phyloP scores from a whole-genome alignment of 2,113 vertebrate genomes.

The Nothocercus julius region DNA sequence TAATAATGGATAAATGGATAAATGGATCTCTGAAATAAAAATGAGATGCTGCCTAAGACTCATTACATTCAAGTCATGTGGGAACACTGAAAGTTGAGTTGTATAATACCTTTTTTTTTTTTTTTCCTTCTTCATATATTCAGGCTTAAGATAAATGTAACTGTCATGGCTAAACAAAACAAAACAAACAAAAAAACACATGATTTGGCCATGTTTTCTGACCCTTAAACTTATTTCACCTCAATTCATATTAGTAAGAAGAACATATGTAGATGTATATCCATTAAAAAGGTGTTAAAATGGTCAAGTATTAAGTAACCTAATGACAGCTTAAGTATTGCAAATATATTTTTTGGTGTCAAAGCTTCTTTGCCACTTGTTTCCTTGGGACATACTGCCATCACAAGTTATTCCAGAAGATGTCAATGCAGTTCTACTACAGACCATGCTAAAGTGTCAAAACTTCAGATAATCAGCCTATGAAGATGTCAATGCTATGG shows the following conservation, averaged over 20 bases:
- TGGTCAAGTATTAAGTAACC: background rate
- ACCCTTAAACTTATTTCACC: background rate
- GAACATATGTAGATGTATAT: background rate
- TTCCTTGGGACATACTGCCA: background rate
- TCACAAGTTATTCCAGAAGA: constrained; percentile 56
- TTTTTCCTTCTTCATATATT: background rate
- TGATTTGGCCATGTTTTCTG: background rate
- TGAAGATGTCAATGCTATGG: background rate
- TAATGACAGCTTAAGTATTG: background rate
- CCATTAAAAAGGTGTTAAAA: background rate
- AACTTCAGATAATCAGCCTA: constrained; percentile 25
- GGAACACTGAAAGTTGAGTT: background rate
- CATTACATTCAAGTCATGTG: background rate
- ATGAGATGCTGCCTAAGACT: background rate
- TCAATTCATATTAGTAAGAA: background rate
- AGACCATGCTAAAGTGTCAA: constrained; percentile 33
- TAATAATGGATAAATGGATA: no score
- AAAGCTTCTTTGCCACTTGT: background rate
- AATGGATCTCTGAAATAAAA: background rate
- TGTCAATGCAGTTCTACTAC: constrained; percentile 43
- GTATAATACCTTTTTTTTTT: background rate
- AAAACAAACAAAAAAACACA: background rate
- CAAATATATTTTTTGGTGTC: background rate
- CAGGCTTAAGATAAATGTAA: background rate
- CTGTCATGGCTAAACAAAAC: background rate